Evolutionary conservation across 2,888 invertebrate species (phyloP).

Genomic region (Drosophila algonquin): DNA sequence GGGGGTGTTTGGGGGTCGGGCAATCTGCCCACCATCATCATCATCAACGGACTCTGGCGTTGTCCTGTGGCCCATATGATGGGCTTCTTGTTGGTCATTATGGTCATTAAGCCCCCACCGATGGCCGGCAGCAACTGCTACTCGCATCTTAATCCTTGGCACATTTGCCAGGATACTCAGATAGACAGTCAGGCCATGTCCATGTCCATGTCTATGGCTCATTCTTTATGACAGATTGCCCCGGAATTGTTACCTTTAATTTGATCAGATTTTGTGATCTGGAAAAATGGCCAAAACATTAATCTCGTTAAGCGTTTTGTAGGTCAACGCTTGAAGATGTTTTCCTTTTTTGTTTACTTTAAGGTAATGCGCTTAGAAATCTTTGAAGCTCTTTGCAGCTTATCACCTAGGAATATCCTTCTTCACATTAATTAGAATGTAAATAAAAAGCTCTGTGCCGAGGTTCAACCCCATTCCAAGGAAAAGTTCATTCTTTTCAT

Average conservation of each 20-base stretch:
- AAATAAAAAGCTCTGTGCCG: constrained; percentile 19
- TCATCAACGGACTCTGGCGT: constrained; percentile 32
- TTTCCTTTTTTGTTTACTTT: neutral
- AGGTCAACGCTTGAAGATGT: constrained; percentile 32
- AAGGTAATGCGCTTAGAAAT: neutral
- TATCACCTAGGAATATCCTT: constrained; percentile 55
- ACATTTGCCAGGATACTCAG: constrained; percentile 40
- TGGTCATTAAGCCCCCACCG: constrained; percentile 70
- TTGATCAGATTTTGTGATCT: constrained; percentile 63
- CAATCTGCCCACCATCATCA: constrained; percentile 58
- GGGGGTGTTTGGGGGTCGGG: constrained; percentile 14
- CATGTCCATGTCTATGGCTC: neutral
- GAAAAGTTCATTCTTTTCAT: constrained; percentile 8
- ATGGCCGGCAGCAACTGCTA: constrained; percentile 54
- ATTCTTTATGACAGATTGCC: constrained; percentile 66
- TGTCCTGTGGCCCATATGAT: constrained; percentile 39
- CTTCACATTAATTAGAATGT: constrained; percentile 63
- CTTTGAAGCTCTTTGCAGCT: constrained; percentile 45
- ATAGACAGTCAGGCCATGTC: constrained; percentile 27
- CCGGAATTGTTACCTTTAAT: constrained; percentile 63
- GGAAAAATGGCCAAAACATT: constrained; percentile 46
- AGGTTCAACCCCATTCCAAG: constrained; percentile 29
- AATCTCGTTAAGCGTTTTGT: constrained; percentile 18
- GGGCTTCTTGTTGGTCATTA: constrained; percentile 70
- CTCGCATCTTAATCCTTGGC: constrained; percentile 69